These are phyloP conservation scores for Oncorhynchus mykiss DNA, from an alignment of 2,113 vertebrate genomes.

Conservation along the genomic window DNA sequence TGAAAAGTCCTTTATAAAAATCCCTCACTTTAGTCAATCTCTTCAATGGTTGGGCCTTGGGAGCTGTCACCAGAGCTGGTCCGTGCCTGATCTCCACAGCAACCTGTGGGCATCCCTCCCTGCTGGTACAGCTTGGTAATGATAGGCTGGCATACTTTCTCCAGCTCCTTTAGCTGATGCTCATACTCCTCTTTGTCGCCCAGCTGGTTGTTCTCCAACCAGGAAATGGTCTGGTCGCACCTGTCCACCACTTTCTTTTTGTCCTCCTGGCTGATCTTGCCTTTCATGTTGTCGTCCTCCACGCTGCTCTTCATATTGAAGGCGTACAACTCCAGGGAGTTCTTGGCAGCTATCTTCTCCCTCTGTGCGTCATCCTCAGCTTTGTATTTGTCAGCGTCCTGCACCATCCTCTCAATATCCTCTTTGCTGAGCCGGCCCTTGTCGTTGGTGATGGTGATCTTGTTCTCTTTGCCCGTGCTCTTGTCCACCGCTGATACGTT, in stretches of 20 bases:
- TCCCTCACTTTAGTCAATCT: conserved; percentile 39
- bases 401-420: conserved; percentile 60
- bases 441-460: conserved; percentile 61
- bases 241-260: conserved; percentile 40
- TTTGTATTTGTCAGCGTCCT: conserved; percentile 54
- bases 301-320: conserved; percentile 50
- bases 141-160: conserved; percentile 23
- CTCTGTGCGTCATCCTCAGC: conserved; percentile 48
- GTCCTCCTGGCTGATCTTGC: conserved; percentile 43
- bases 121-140: conserved; percentile 48
- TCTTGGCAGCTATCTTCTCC: conserved; percentile 53
- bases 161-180: conserved; percentile 50
- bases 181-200: conserved; percentile 50
- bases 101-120: conserved; percentile 35
- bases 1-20: no score
- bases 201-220: conserved; percentile 47
- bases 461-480: conserved; percentile 57
- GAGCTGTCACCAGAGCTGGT: conserved; percentile 17
- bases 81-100: conserved; percentile 23
- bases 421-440: conserved; percentile 61
- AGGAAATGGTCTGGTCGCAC: conserved; percentile 42
- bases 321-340: conserved; percentile 54
- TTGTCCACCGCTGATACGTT: conserved; percentile 55
- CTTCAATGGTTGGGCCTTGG: conserved; percentile 54
- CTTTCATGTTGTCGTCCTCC: conserved; percentile 49